Evolutionary conservation across 2,888 invertebrate species (phyloP).

Genomic region (Trichopoda pennipes): DNA sequence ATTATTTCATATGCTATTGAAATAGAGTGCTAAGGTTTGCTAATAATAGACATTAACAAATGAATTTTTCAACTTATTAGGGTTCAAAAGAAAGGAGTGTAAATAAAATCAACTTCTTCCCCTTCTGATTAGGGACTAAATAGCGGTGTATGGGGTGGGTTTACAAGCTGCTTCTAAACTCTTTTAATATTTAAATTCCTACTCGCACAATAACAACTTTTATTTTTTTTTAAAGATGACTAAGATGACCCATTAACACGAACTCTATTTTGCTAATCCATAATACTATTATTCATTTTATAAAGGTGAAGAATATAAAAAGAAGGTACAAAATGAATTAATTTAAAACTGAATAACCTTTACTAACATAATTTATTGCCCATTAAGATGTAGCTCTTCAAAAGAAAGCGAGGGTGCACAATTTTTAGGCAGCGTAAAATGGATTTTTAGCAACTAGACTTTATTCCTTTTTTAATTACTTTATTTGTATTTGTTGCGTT

Average conservation of each 20-base stretch:
- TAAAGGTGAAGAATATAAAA: background rate
- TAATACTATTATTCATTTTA: background rate
- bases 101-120: background rate
- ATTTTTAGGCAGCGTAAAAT: too few relatives aligned
- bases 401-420: too few relatives aligned
- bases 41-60: too few relatives aligned
- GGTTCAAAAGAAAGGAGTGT: background rate
- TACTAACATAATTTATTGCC: background rate
- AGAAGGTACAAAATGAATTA: background rate
- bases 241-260: background rate
- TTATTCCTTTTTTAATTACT: too few relatives aligned
- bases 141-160: conserved; percentile 5
- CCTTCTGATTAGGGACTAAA: conserved; percentile 27
- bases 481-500: too few relatives aligned
- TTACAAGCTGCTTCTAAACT: background rate
- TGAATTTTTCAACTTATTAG: too few relatives aligned
- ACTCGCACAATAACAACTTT: too few relatives aligned
- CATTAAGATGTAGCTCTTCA: too few relatives aligned
- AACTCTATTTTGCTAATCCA: background rate
- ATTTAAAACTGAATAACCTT: background rate
- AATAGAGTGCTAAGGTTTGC: too few relatives aligned
- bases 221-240: background rate
- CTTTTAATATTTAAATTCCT: background rate
- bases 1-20: too few relatives aligned
- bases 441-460: too few relatives aligned